These are phyloP conservation scores for Troides aeacus DNA, from an alignment of 2,888 invertebrate genomes.

Conservation along the genomic window DNA sequence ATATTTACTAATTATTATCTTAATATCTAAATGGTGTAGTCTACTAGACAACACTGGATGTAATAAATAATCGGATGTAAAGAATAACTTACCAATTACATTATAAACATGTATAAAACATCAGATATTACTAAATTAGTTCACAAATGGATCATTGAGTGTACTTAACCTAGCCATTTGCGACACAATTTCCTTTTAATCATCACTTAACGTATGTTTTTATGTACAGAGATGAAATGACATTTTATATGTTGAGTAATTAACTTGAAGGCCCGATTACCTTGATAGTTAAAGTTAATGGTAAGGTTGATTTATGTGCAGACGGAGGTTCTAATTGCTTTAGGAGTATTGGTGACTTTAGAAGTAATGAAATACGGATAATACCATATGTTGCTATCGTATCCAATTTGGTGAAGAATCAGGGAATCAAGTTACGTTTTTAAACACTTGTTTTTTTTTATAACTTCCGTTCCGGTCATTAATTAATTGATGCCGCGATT, in stretches of 20 bases:
- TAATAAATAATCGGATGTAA: no score
- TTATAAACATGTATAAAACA: background rate
- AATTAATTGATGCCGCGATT: no score
- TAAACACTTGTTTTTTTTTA: no score
- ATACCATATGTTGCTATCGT: background rate
- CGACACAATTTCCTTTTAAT: background rate
- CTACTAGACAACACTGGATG: no score
- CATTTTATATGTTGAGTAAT: conserved; percentile 6
- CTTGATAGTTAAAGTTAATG: conserved; percentile 5
- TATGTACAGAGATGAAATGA: conserved; percentile 7
- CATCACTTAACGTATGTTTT: background rate
- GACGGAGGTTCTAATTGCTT: background rate
- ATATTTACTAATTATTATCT: no score
- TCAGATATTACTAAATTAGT: background rate
- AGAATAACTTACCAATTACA: no score
- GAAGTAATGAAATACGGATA: background rate
- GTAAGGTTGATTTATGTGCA: conserved; percentile 4
- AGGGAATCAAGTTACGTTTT: no score
- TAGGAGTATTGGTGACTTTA: background rate
- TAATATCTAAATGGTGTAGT: no score
- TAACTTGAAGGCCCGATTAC: conserved; percentile 4
- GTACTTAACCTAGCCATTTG: background rate
- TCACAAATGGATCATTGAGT: background rate
- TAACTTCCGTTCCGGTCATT: no score
- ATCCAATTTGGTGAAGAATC: no score